phyloP scores from a whole-genome alignment of 2,113 vertebrate genomes.

The Poeciliopsis turrubarensis region DNA sequence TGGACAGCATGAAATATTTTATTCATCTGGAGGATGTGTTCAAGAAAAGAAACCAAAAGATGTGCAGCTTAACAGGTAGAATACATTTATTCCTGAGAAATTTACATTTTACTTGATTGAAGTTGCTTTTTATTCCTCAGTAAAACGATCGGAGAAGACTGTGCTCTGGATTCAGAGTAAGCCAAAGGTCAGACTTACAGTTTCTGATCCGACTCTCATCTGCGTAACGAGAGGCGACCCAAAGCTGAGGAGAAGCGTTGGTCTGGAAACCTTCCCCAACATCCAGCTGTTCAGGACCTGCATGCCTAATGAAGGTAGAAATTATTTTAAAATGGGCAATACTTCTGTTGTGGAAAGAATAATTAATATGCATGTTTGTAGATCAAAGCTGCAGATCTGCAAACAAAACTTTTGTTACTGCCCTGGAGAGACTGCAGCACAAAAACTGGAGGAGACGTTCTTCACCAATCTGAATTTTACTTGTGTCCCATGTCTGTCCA shows the following conservation, averaged over 20 bases:
- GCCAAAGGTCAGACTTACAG: constrained; percentile 22
- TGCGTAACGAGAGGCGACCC: constrained; percentile 81
- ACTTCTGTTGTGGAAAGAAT: neutral
- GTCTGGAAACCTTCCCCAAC: constrained; percentile 84
- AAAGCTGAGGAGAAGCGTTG: constrained; percentile 82
- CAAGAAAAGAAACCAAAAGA: constrained; percentile 74
- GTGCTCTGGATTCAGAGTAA: constrained; percentile 60
- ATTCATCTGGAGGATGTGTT: constrained; percentile 61
- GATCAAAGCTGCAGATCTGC: constrained; percentile 10
- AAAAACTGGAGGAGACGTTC: constrained; percentile 42
- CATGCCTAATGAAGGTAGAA: constrained; percentile 81
- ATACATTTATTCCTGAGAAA: neutral
- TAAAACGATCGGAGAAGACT: constrained; percentile 72
- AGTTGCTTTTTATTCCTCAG: constrained; percentile 39
- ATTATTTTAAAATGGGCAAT: neutral
- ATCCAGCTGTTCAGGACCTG: constrained; percentile 81
- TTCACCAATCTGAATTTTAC: constrained; percentile 2
- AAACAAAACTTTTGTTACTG: constrained; percentile 3
- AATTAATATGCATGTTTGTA: constrained; percentile 1
- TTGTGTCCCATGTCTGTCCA: neutral
- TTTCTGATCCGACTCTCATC: constrained; percentile 27
- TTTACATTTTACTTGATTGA: neutral
- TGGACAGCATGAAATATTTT: constrained; percentile 85
- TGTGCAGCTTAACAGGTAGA: constrained; percentile 85
- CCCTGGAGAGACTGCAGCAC: constrained; percentile 47